Evolutionary conservation across 2,888 invertebrate genomes (phyloP).

Genomic region (Acleris sparsana): DNA sequence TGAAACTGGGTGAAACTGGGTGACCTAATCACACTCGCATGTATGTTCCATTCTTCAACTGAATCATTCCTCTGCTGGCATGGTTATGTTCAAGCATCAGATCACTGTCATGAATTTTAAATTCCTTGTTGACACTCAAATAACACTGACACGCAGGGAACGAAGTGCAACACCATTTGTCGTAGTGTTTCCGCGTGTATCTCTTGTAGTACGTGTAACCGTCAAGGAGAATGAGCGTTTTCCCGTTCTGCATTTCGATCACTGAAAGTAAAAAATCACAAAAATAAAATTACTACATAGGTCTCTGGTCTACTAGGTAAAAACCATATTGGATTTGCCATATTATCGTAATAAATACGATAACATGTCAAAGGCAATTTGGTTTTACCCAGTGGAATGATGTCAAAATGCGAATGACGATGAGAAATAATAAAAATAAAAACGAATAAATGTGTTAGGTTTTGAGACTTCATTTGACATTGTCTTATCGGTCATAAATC

Average conservation of each 20-base stretch:
- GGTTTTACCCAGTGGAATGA: too few relatives aligned
- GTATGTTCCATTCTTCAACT: constrained; percentile 17
- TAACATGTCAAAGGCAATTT: too few relatives aligned
- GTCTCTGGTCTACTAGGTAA: too few relatives aligned
- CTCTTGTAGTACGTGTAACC: constrained; percentile 30
- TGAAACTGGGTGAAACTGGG: too few relatives aligned
- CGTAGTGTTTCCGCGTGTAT: constrained; percentile 14
- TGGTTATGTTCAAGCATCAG: constrained; percentile 22
- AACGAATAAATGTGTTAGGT: too few relatives aligned
- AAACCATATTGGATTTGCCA: too few relatives aligned
- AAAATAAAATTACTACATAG: too few relatives aligned
- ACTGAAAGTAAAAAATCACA: background rate
- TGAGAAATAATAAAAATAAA: too few relatives aligned
- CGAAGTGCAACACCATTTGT: constrained; percentile 30
- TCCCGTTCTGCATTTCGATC: constrained; percentile 28
- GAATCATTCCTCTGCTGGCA: constrained; percentile 2
- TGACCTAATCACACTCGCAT: constrained; percentile 9
- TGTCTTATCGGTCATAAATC: too few relatives aligned
- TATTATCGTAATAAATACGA: too few relatives aligned
- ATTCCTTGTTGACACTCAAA: constrained; percentile 9
- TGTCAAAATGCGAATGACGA: too few relatives aligned
- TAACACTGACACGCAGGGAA: constrained; percentile 22
- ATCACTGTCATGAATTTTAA: constrained; percentile 8
- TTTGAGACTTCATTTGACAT: too few relatives aligned
- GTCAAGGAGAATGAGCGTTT: constrained; percentile 19